Base-by-base conservation (phyloP, 1,140 invertebrate species). In the Uloborus diversus region DNA sequence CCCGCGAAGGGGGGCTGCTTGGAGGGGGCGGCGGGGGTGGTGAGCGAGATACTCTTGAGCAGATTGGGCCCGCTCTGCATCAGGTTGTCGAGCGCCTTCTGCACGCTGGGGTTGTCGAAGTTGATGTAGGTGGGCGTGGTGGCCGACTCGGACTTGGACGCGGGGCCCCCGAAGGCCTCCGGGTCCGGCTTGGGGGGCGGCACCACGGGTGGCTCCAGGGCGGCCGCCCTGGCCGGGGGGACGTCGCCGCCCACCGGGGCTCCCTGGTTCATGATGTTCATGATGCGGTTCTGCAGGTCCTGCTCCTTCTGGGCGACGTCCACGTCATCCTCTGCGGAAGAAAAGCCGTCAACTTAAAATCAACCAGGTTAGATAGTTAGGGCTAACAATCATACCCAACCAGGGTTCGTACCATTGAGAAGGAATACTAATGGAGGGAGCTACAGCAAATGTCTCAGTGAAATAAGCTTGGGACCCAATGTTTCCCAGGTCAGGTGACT, bases 211-310 rank as follows among this genome's bases (percentile, higher is more conserved):
- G 11, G 57, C 32, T 51, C 53, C 53, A 4, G 64, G 11, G 3
- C 71, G 42, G 20, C 53, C 20, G 35, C 23, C 35, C 56, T 80
- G 73, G 83, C 85, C 64, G 37, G 82, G 78, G 32, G 80, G 76
- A 62, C 80, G 35, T 51, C 81, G 27, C 37, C 28, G 25, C 11
- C 37, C 82, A 82, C 82, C 42, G 81, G 66, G 5, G 49, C 65
- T 37, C 80, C 69, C 65, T 81, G 57, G 83, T 94, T 94, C 76
- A 95, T 85, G 64, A 96, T 94, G 85, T 90, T 95, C 33, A 96
- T 87, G 73, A 96, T 96, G 81, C 94, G 90, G 82, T 92, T 93
- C 83, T 96, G 94, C 4, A 96, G 85, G 51, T 79, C 65, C 61
- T 79, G 76, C 85, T 96, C 94, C 0, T 90, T 90, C 84, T 93